These are phyloP conservation scores for Pelodiscus sinensis DNA, from an alignment of 2,113 vertebrate genomes.

Conservation along the genomic window DNA sequence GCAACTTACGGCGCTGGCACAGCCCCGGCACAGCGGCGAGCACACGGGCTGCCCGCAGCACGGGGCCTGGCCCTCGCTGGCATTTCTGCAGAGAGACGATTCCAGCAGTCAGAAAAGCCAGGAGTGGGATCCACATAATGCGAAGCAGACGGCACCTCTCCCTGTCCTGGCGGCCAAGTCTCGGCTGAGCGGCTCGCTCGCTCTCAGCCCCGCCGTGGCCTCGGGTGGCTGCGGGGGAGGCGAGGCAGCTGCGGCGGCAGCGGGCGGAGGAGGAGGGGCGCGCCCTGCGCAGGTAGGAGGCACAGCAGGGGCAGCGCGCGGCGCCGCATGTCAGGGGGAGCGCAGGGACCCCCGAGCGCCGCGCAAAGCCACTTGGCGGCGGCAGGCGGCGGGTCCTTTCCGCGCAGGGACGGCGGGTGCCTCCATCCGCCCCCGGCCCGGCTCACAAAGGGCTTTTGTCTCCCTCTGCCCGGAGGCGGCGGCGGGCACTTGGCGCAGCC, in stretches of 20 bases:
- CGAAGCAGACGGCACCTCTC: slow-evolving; percentile 34
- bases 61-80: slow-evolving; percentile 70
- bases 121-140: slow-evolving; percentile 74
- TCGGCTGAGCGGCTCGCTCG: not conserved
- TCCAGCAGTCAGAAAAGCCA: slow-evolving; percentile 67
- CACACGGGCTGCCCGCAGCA: slow-evolving; percentile 71
- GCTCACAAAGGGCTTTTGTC: slow-evolving; percentile 18
- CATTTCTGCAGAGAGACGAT: slow-evolving; percentile 70
- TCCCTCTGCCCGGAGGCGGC: not conserved
- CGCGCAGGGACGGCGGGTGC: not conserved
- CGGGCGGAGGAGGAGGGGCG: not conserved
- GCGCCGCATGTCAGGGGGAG: slow-evolving; percentile 67
- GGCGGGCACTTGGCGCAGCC: not conserved
- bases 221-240: slow-evolving; percentile 29
- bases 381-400: not conserved
- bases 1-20: slow-evolving; percentile 77
- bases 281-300: not conserved
- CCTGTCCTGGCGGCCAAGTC: not conserved
- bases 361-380: not conserved
- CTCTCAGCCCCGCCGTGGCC: slow-evolving; percentile 23
- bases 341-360: slow-evolving; percentile 35
- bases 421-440: slow-evolving; percentile 47
- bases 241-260: not conserved
- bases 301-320: slow-evolving; percentile 20
- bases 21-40: slow-evolving; percentile 74